Evolutionary conservation across 2,113 vertebrate genomes (phyloP).

Genomic region (Misgurnus anguillicaudatus): DNA sequence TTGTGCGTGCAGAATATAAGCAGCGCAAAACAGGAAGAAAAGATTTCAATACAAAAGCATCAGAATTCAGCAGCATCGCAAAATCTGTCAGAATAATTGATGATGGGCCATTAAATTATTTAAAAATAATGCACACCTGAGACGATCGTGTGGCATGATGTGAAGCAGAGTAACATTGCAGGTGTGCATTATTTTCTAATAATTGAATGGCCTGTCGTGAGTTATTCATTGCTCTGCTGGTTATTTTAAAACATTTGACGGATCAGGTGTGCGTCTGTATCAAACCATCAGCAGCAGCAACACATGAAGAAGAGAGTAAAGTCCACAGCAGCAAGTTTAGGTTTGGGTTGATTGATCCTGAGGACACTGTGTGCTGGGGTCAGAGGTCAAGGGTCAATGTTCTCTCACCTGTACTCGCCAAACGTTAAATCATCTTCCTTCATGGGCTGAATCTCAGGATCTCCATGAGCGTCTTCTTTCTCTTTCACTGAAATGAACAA

Average conservation of each 20-base stretch:
- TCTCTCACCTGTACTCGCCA: constrained; percentile 98
- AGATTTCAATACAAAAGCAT: constrained; percentile 42
- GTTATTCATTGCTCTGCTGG: too few relatives aligned
- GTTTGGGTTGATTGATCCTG: constrained; percentile 40
- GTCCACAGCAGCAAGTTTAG: background rate
- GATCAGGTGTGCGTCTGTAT: too few relatives aligned
- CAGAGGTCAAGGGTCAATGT: constrained; percentile 35
- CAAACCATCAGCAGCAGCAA: background rate
- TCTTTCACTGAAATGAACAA: constrained; percentile 85
- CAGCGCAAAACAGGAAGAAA: constrained; percentile 61
- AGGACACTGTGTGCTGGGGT: constrained; percentile 55
- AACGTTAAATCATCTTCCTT: constrained; percentile 98
- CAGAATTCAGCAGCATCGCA: constrained; percentile 45
- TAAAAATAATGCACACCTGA: too few relatives aligned
- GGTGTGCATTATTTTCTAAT: too few relatives aligned
- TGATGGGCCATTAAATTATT: too few relatives aligned
- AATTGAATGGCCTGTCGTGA: too few relatives aligned
- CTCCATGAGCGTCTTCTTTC: constrained; percentile 96
- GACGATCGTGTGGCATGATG: too few relatives aligned
- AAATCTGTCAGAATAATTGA: background rate
- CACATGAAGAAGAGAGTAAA: background rate
- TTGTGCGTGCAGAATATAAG: constrained; percentile 60
- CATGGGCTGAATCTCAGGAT: constrained; percentile 99
- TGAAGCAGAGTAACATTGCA: too few relatives aligned
- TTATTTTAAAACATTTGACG: too few relatives aligned